These are phyloP conservation scores for Loxodonta africana DNA, from an alignment of 2,113 vertebrate genomes.

Conservation along the genomic window DNA sequence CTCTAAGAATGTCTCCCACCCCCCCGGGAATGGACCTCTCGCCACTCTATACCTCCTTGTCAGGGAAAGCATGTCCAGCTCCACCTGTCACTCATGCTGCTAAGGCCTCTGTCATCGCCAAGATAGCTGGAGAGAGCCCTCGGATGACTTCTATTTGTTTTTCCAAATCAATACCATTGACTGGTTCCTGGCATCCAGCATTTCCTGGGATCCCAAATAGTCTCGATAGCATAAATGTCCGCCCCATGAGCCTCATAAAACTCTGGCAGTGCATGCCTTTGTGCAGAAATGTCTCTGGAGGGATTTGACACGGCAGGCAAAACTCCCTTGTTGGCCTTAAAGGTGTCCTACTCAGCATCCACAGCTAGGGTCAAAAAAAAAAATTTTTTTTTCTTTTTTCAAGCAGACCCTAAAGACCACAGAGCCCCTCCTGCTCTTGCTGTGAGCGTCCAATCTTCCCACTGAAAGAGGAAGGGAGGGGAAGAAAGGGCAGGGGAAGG, in stretches of 20 bases:
- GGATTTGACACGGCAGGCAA: not conserved
- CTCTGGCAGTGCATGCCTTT: not conserved
- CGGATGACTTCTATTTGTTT: conserved; percentile 60
- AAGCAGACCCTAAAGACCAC: not conserved
- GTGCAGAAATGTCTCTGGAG: not conserved
- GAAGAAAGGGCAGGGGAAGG: not conserved
- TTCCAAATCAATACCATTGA: conserved; percentile 49
- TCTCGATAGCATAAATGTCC: not conserved
- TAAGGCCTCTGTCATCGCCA: not conserved
- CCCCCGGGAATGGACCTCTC: not conserved
- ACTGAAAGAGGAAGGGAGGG: not conserved
- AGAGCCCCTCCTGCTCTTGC: too few relatives aligned
- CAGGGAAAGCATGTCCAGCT: not conserved
- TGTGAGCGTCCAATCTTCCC: not conserved
- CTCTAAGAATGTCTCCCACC: not conserved
- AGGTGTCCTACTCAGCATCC: not conserved
- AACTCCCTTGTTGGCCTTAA: not conserved
- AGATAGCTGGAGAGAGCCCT: conserved; percentile 1
- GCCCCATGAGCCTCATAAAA: not conserved
- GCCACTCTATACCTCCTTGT: not conserved
- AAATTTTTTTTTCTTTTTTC: too few relatives aligned
- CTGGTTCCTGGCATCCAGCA: not conserved
- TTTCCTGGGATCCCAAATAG: conserved; percentile 16
- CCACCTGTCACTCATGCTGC: conserved; percentile 11
- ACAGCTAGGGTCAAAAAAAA: too few relatives aligned